Percentiles rank a stretch among this genome's conserved stretches.
Conservation (phyloP, 1,140 invertebrate genomes). For the Subanguina moxae region DNA sequence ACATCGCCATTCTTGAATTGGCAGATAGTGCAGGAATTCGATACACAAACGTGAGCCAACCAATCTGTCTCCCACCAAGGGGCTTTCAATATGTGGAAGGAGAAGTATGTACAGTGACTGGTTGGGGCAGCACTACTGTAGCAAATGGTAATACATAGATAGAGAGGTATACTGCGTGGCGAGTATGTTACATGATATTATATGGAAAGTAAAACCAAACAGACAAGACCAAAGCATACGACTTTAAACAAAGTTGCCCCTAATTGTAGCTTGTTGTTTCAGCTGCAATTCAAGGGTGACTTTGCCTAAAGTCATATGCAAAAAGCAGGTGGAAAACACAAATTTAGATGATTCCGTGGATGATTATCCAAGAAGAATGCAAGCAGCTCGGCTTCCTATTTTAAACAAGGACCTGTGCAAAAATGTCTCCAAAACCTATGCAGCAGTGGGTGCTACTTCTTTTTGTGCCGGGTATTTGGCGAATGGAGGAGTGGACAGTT, state of each 20-base stretch:
- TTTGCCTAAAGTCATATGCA: background rate
- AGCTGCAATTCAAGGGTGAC: no score
- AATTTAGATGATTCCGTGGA: background rate
- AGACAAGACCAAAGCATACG: no score
- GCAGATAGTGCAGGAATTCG: background rate
- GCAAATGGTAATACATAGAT: background rate
- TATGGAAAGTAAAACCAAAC: no score
- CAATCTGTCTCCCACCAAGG: slow-evolving; percentile 24
- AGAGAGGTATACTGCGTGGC: background rate
- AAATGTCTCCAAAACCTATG: slow-evolving; percentile 26
- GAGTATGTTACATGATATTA: background rate
- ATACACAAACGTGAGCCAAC: slow-evolving; percentile 19
- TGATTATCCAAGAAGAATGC: slow-evolving; percentile 10
- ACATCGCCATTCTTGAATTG: slow-evolving; percentile 26
- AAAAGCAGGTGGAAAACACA: background rate
- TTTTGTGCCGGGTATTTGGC: slow-evolving; percentile 25
- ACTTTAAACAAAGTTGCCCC: no score
- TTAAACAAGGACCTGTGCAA: slow-evolving; percentile 16
- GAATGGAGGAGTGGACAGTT: slow-evolving; percentile 18
- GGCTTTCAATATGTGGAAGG: slow-evolving; percentile 18
- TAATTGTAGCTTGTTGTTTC: no score
- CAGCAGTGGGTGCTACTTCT: slow-evolving; percentile 8
- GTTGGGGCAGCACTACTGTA: slow-evolving; percentile 19
- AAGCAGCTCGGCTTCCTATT: slow-evolving; percentile 27
- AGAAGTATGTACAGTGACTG: slow-evolving; percentile 30